Base-by-base conservation (phyloP, 2,113 vertebrate species). In the Pluvianellus socialis region DNA sequence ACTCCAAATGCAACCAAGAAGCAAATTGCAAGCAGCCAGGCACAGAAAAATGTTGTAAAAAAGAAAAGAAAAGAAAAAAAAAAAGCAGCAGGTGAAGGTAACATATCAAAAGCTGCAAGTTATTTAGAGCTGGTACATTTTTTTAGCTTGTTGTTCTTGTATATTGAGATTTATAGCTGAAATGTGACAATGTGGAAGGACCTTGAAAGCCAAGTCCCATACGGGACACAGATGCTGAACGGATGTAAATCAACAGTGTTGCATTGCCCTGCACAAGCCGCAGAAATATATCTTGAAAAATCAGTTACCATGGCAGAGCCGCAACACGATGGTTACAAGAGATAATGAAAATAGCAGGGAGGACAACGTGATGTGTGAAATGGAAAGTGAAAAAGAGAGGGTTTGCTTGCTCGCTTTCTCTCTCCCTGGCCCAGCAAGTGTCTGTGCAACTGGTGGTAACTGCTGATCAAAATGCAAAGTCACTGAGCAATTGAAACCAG, bases 401-500 rank as follows among this genome's bases (percentile, higher is more conserved):
- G 38, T 84, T 94, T 86, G 49, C 97, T 96, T 92, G 59, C 79
- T 91, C 0, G 47, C 80, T 90, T 96, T 94, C 85, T 56, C 81
- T 86, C 65, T 93, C 77, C 62, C 76, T 35, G 44, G 73, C 72
- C 67, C 92, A 82, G 96, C 90, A 77, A 73, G 91, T 77, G 92
- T 92, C 95, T 97, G 89, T 95, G 68, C 93, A 90, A 97, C 96
- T 86, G 63, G 74, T 97, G 89, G 97, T 96, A 97, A 98, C 94
- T 97, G 94, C 97, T 97, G 98, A 93, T 98, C 97, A 95, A 93
- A 96, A 92, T 95, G 96, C 98, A 97, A 92, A 80, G 80, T 91
- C 95, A 87, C 81, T 86, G 21, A 86, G 63, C 96, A 98, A 98
- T 98, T 96, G 96, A 98, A 98, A 98, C 96, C 98, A 98, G 98